Base-by-base conservation (phyloP, 30 jellyfish, hydroid and myxozoan species). In the Turritopsis rubra region DNA sequence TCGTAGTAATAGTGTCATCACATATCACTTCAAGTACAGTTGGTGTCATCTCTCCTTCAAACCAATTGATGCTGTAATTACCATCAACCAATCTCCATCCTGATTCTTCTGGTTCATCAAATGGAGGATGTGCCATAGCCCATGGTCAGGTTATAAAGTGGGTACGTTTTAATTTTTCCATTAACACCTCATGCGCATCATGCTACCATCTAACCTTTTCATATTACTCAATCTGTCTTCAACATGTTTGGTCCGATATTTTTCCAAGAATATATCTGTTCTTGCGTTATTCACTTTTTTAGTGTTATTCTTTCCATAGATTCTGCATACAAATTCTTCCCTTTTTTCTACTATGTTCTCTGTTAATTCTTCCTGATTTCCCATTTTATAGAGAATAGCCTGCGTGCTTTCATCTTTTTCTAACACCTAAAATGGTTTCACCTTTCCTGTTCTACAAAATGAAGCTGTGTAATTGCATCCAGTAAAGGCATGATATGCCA, bases 391-490 rank as follows among this genome's bases (percentile, higher is more conserved):
- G n/a, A 54, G n/a, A 16, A n/a, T n/a, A 18, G n/a, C n/a, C 72
- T 54, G 72, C n/a, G n/a, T 54, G 72, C n/a, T n/a, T 54, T 54
- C 72, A 16, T n/a, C n/a, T n/a, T 54, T 54, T 54, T 54, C 72
- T 54, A 54, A 54, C 19, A 54, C n/a, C n/a, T 54, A 16, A 16
- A 54, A 54, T 54, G 72, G 72, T 16, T n/a, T 18, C n/a, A 54
- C n/a, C n/a, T 54, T 54, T 54, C 72, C 72, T n/a, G 19, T 54
- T n/a, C 72, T 18, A 54, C 19, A 54, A 54, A 54, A 54, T 54
- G 72, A 54, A 16, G 72, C 72, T n/a, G 72, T 54, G 72, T 54
- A 54, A 54, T 54, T n/a, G n/a, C 72, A 54, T 18, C 72, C 72
- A 16, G 72, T 54, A 18, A 54, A 54, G n/a, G n/a, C n/a, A n/a